phyloP scores from a whole-genome alignment of 2,888 invertebrate species.

The Hydraecia micacea region DNA sequence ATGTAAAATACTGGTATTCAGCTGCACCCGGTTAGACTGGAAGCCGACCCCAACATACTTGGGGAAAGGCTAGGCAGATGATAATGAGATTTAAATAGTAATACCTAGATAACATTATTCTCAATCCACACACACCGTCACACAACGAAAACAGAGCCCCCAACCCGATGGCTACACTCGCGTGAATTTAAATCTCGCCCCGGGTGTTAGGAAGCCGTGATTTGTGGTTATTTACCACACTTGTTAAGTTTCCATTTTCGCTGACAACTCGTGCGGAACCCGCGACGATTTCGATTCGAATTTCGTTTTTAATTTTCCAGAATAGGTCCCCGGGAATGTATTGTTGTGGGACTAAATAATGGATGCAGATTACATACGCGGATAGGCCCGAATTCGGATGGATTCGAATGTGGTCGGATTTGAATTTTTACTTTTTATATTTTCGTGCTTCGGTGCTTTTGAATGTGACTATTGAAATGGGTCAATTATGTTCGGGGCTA shows the following conservation, averaged over 20 bases:
- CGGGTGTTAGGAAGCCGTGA: conserved; percentile 88
- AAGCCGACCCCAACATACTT: too few relatives aligned
- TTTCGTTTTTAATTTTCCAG: conserved; percentile 87
- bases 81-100: too few relatives aligned
- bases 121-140: conserved; percentile 20
- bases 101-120: background rate
- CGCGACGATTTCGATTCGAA: conserved; percentile 85
- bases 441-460: conserved; percentile 55
- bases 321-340: conserved; percentile 77
- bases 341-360: conserved; percentile 71
- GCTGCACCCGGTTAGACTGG: too few relatives aligned
- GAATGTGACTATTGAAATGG: conserved; percentile 45
- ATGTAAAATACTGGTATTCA: too few relatives aligned
- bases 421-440: conserved; percentile 65
- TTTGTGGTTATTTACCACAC: conserved; percentile 90
- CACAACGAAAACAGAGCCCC: conserved; percentile 67
- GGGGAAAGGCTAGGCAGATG: too few relatives aligned
- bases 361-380: conserved; percentile 69
- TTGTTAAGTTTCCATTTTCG: conserved; percentile 89
- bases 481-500: conserved; percentile 40
- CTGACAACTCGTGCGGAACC: conserved; percentile 84
- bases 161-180: conserved; percentile 79
- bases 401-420: conserved; percentile 65
- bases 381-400: conserved; percentile 61
- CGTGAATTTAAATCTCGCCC: conserved; percentile 89